Evolutionary conservation across 2,888 invertebrate species (phyloP).

Genomic region (Parochlus steinenii): DNA sequence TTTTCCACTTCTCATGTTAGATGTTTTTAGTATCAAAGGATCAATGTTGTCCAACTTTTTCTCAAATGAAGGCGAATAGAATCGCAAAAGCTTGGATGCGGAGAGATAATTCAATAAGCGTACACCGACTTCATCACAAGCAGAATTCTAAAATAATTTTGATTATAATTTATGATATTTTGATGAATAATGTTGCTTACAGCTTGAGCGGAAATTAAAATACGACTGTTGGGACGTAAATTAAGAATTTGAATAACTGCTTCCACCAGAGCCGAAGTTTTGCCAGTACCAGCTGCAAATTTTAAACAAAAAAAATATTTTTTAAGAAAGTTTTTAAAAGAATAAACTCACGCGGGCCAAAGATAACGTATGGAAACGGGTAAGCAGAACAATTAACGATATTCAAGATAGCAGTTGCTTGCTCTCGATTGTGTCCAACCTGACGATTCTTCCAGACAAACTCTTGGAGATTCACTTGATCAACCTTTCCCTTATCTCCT

Average conservation of each 20-base stretch:
- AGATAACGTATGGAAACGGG: constrained; percentile 61
- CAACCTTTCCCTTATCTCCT: too few species aligned
- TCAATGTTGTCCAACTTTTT: too few species aligned
- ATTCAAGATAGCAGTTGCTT: constrained; percentile 46
- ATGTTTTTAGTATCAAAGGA: constrained; percentile 27
- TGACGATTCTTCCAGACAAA: constrained; percentile 19
- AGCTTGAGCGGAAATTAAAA: constrained; percentile 52
- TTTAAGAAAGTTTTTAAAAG: background rate
- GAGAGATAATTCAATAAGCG: constrained; percentile 27
- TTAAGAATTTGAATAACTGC: constrained; percentile 42
- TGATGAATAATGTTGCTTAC: too few species aligned
- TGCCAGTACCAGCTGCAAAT: constrained; percentile 48
- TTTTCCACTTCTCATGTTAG: constrained; percentile 25
- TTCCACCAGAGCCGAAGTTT: constrained; percentile 56
- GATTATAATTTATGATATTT: too few species aligned
- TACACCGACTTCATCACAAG: constrained; percentile 47
- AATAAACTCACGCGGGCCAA: constrained; percentile 61
- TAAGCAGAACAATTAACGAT: constrained; percentile 44
- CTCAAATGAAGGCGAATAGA: constrained; percentile 30
- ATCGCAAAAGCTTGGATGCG: constrained; percentile 27
- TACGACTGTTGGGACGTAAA: constrained; percentile 25
- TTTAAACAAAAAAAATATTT: background rate
- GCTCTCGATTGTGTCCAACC: constrained; percentile 39
- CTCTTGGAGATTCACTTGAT: too few species aligned
- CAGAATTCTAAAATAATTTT: too few species aligned